These are phyloP conservation scores for western clawed frog (Xenopus tropicalis) DNA, from an alignment of 2,113 vertebrate species.

Conservation along the genomic window UCB_Xtro_10.0 CM004444.2:156213501-156214000, in stretches of 20 bases:
- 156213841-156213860: slow-evolving; percentile 16
- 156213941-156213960: no score
- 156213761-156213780: slow-evolving; percentile 21
- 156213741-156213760: slow-evolving; percentile 23
- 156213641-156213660: slow-evolving; percentile 28
- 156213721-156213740: not conserved
- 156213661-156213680: slow-evolving; percentile 31
- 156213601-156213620: slow-evolving; percentile 12
- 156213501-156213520: slow-evolving; percentile 22
- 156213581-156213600: slow-evolving; percentile 6
- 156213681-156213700: not conserved
- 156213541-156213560: slow-evolving; percentile 15
- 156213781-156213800: not conserved
- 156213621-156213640: slow-evolving; percentile 33
- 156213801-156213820: not conserved
- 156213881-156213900: not conserved
- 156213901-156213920: not conserved
- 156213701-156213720: accelerated
- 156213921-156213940: not conserved
- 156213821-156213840: accelerated
- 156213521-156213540: slow-evolving; percentile 50
- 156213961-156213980: no score
- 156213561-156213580: slow-evolving; percentile 19
- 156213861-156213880: slow-evolving; percentile 1
- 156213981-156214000: no score